phyloP scores from a whole-genome alignment of 2,797 vertebrate genomes.

The Pseudochirops cupreus region DNA sequence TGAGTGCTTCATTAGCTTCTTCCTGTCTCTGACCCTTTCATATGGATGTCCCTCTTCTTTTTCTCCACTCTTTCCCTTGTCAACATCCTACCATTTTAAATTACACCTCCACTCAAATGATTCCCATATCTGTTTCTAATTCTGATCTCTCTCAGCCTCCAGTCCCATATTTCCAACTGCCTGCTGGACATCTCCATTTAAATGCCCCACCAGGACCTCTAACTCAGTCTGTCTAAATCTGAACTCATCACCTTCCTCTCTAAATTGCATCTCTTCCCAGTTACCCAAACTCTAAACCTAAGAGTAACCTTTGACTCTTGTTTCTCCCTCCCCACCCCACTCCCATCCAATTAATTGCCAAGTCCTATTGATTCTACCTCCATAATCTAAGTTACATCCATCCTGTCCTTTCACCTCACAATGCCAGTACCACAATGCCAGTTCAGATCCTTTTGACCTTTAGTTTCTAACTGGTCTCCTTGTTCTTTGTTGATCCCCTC shows the following conservation, averaged over 20 bases:
- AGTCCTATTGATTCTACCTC: neutral
- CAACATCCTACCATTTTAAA: neutral
- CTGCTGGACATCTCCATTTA: neutral
- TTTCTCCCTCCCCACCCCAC: neutral
- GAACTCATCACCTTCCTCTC: neutral
- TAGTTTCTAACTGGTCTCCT: neutral
- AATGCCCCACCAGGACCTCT: neutral
- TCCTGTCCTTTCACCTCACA: neutral
- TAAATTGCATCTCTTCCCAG: neutral
- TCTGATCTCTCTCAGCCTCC: neutral
- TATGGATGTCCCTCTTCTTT: neutral
- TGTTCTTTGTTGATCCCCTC: neutral
- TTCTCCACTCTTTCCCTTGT: neutral
- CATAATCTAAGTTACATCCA: neutral
- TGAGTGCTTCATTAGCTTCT: neutral
- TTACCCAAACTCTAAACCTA: neutral
- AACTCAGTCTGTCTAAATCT: neutral
- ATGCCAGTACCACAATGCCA: neutral
- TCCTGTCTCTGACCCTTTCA: neutral
- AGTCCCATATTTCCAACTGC: neutral
- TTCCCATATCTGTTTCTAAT: neutral
- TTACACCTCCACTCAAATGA: neutral
- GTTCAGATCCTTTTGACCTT: neutral
- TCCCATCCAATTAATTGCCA: neutral
- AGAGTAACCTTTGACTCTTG: neutral